Conservation (phyloP, 1,140 invertebrate species). For the Drosophila varians region DNA sequence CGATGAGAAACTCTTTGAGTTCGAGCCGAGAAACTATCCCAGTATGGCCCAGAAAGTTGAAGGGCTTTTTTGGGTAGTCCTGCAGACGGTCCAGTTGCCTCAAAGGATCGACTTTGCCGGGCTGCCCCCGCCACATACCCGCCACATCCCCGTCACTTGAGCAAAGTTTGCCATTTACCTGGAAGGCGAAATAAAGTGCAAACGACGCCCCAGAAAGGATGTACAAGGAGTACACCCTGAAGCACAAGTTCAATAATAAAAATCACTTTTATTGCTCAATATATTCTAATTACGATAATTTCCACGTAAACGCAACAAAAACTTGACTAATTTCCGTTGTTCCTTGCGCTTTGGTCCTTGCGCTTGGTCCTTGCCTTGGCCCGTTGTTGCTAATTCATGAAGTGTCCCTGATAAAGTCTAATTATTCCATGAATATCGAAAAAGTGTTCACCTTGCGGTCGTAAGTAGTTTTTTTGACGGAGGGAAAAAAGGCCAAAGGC, state of each 20-base stretch:
- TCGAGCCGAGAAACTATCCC: constrained; percentile 16
- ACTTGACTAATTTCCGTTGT: constrained; percentile 70
- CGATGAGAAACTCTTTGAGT: constrained; percentile 27
- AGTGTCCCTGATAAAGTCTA: constrained; percentile 76
- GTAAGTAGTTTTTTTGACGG: constrained; percentile 25
- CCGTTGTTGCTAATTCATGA: constrained; percentile 67
- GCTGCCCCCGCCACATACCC: background rate
- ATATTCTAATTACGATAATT: constrained; percentile 81
- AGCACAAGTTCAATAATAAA: constrained; percentile 67
- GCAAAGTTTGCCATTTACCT: constrained; percentile 39
- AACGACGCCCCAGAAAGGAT: constrained; percentile 9
- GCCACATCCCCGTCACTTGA: background rate
- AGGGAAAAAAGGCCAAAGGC: background rate
- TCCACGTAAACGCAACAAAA: constrained; percentile 72
- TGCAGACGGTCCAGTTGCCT: constrained; percentile 23
- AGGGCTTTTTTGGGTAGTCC: constrained; percentile 19
- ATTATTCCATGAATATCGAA: constrained; percentile 81
- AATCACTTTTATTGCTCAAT: constrained; percentile 82
- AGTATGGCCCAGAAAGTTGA: constrained; percentile 8
- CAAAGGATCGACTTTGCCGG: background rate
- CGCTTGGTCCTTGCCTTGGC: too few species aligned
- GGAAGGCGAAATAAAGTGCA: constrained; percentile 31
- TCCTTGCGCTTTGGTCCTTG: background rate
- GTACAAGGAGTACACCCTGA: background rate
- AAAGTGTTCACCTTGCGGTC: constrained; percentile 57